These are phyloP conservation scores for Drosophila takahashii DNA, from an alignment of 1,140 invertebrate genomes.

Conservation along the genomic window DNA sequence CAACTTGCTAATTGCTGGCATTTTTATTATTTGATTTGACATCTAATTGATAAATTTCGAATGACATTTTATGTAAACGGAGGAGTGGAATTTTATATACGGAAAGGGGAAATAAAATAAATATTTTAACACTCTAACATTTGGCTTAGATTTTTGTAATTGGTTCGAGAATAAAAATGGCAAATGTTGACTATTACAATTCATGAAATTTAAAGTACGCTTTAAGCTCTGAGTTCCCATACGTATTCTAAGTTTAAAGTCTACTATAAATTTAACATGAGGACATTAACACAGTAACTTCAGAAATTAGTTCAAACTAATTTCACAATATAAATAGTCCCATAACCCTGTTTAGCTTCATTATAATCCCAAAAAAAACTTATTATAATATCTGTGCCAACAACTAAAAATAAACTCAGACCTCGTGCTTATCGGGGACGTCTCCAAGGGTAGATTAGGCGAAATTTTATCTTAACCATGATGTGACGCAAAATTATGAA, in stretches of 20 bases:
- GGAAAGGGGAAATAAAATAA: slow-evolving; percentile 25
- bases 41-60: slow-evolving; percentile 53
- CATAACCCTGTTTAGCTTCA: neutral
- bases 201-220: too few relatives aligned
- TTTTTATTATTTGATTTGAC: slow-evolving; percentile 53
- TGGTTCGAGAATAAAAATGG: neutral
- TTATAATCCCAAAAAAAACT: slow-evolving; percentile 1
- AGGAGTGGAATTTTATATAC: slow-evolving; percentile 13
- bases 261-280: too few relatives aligned
- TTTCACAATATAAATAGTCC: slow-evolving; percentile 1
- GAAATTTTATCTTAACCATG: slow-evolving; percentile 29
- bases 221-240: too few relatives aligned
- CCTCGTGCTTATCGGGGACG: slow-evolving; percentile 17
- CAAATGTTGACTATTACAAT: slow-evolving; percentile 16
- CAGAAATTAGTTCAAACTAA: too few relatives aligned
- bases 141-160: slow-evolving; percentile 18
- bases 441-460: slow-evolving; percentile 20
- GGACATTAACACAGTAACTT: too few relatives aligned
- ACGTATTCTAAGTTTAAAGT: neutral
- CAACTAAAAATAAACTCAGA: slow-evolving; percentile 13
- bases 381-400: neutral
- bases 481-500: slow-evolving; percentile 46
- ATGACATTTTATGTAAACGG: slow-evolving; percentile 34
- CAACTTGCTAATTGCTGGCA: slow-evolving; percentile 49
- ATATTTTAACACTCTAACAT: slow-evolving; percentile 25